These are phyloP conservation scores for Lepisosteus osseus DNA, from an alignment of 2,113 vertebrate species.

Conservation along the genomic window DNA sequence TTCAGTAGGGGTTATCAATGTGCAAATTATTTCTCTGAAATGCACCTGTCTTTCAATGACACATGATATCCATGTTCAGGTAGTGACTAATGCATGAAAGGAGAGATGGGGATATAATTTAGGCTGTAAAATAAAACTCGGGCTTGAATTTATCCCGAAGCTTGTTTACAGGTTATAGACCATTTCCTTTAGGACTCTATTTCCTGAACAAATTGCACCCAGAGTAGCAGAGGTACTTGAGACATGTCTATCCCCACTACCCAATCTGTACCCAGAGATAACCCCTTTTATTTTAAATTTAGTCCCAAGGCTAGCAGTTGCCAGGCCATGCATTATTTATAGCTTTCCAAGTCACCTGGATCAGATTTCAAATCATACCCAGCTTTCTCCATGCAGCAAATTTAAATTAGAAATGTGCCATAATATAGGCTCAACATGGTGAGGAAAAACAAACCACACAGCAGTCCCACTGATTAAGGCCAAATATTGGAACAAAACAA, in stretches of 20 bases:
- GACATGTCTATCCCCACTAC: conserved; percentile 39
- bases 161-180: conserved; percentile 47
- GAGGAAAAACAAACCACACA: conserved; percentile 37
- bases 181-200: conserved; percentile 46
- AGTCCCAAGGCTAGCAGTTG: conserved; percentile 53
- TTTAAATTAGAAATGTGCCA: conserved; percentile 33
- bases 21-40: conserved; percentile 32
- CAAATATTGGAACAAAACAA: neutral
- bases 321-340: conserved; percentile 61
- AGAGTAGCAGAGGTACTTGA: conserved; percentile 20
- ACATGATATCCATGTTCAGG: conserved; percentile 48
- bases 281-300: conserved; percentile 44
- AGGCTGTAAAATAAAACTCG: conserved; percentile 9
- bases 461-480: conserved; percentile 26
- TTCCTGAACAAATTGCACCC: conserved; percentile 36
- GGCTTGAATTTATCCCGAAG: conserved; percentile 24
- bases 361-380: conserved; percentile 51
- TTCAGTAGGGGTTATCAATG: conserved; percentile 22
- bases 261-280: conserved; percentile 57
- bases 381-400: conserved; percentile 26
- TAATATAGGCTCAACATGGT: conserved; percentile 21
- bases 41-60: conserved; percentile 59
- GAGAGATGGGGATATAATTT: neutral
- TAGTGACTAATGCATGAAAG: conserved; percentile 28
- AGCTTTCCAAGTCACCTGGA: conserved; percentile 63